Conservation (phyloP, 2,113 vertebrate genomes). For the Centropristis striata region DNA sequence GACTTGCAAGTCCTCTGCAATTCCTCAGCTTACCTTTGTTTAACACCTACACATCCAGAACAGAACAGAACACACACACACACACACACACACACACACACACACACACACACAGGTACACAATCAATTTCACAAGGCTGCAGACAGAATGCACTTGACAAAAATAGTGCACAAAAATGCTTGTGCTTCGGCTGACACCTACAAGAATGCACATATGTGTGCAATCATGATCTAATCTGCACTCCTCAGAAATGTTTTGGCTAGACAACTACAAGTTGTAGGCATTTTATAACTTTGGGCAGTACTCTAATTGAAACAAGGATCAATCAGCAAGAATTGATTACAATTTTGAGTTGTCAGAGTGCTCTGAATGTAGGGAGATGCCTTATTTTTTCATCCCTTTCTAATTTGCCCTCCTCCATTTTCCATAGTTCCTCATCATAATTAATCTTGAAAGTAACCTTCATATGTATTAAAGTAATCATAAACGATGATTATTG, state of each 20-base stretch:
- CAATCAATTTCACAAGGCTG: background rate
- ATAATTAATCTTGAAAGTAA: background rate
- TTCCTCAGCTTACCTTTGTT: conserved; percentile 63
- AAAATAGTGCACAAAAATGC: conserved; percentile 7
- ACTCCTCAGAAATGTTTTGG: background rate
- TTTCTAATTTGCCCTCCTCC: background rate
- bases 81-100: conserved; percentile 7
- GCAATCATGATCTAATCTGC: background rate
- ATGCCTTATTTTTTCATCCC: background rate
- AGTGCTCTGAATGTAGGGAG: background rate
- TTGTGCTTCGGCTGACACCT: background rate
- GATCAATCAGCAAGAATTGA: no score
- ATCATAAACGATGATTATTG: background rate
- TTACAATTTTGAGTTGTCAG: no score
- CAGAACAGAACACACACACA: conserved; percentile 11
- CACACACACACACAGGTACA: background rate
- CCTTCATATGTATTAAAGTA: conserved; percentile 2
- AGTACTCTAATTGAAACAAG: no score
- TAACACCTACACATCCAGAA: conserved; percentile 39
- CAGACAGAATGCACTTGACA: background rate
- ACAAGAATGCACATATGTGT: background rate
- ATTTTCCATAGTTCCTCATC: background rate
- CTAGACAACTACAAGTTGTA: no score
- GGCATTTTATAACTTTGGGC: background rate
- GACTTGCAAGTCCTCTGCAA: conserved; percentile 66